These are phyloP conservation scores for Centropristis striata DNA, from an alignment of 2,113 vertebrate genomes.

Conservation along the genomic window DNA sequence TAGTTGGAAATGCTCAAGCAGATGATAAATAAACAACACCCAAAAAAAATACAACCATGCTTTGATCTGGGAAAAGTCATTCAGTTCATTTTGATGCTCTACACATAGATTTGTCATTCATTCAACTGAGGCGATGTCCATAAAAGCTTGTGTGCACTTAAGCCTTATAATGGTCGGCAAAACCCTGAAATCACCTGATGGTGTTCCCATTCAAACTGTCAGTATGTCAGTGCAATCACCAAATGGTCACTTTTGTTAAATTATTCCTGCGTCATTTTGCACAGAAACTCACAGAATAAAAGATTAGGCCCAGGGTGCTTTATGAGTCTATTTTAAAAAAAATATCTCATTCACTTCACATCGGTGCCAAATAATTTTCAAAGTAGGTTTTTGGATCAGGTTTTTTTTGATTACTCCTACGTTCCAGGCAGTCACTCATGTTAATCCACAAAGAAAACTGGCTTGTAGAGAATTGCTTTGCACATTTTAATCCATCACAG, in stretches of 20 bases:
- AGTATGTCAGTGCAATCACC: not conserved
- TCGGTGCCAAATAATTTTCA: conserved; percentile 32
- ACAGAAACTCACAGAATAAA: not conserved
- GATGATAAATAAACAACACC: too few relatives aligned
- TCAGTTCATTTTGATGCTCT: too few relatives aligned
- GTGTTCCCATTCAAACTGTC: not conserved
- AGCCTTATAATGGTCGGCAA: too few relatives aligned
- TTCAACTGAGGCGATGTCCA: too few relatives aligned
- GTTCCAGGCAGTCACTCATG: not conserved
- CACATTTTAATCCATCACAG: conserved; percentile 3
- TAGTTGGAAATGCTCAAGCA: too few relatives aligned
- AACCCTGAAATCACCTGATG: not conserved
- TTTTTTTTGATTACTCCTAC: conserved; percentile 5
- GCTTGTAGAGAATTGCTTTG: conserved; percentile 1
- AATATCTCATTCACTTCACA: conserved; percentile 22
- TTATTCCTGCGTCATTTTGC: not conserved
- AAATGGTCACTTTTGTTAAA: conserved; percentile 7
- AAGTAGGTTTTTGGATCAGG: conserved; percentile 42
- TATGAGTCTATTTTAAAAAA: not conserved
- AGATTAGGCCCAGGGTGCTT: not conserved
- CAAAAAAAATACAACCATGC: too few relatives aligned
- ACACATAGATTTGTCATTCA: too few relatives aligned
- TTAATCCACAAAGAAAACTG: not conserved
- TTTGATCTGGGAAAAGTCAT: too few relatives aligned
- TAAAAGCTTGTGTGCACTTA: too few relatives aligned